Percentiles rank a stretch among this genome's conserved stretches.
Conservation (phyloP, 92 coral and sea anemone species). For the Palythoa heliodiscus region DNA sequence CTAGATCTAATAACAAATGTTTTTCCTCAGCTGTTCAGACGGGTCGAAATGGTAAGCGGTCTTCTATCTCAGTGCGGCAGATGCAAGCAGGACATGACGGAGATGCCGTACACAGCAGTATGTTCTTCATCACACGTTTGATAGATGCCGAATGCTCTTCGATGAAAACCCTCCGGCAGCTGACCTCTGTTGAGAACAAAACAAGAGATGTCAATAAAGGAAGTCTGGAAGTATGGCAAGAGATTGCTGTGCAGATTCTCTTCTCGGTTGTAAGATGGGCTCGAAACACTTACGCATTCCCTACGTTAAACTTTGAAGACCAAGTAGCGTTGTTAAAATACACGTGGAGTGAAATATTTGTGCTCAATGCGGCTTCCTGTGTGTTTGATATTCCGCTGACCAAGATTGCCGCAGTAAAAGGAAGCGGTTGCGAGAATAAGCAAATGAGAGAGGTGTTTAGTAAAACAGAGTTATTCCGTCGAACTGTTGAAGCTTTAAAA, state of each 20-base stretch:
- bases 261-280: constrained; percentile 70
- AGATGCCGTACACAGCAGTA: constrained; percentile 21
- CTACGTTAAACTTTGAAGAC: constrained; percentile 72
- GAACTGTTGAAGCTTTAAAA: constrained; percentile 65
- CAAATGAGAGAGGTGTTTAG: constrained; percentile 42
- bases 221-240: constrained; percentile 12
- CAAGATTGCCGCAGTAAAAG: constrained; percentile 58
- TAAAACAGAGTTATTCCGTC: constrained; percentile 53
- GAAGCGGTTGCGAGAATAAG: constrained; percentile 43
- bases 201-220: background rate
- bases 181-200: constrained; percentile 4
- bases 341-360: constrained; percentile 73
- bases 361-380: constrained; percentile 68
- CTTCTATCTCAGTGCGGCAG: background rate
- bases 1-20: background rate
- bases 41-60: constrained; percentile 28
- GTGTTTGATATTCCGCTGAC: constrained; percentile 64
- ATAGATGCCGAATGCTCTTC: constrained; percentile 26
- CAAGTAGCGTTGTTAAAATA: constrained; percentile 68
- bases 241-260: constrained; percentile 32
- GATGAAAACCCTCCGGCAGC: constrained; percentile 16
- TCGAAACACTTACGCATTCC: constrained; percentile 67
- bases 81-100: background rate
- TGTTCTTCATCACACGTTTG: constrained; percentile 33
- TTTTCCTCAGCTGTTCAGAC: constrained; percentile 27